These are phyloP conservation scores for Melanocharis versteri DNA, from an alignment of 2,113 vertebrate species.

Conservation along the genomic window DNA sequence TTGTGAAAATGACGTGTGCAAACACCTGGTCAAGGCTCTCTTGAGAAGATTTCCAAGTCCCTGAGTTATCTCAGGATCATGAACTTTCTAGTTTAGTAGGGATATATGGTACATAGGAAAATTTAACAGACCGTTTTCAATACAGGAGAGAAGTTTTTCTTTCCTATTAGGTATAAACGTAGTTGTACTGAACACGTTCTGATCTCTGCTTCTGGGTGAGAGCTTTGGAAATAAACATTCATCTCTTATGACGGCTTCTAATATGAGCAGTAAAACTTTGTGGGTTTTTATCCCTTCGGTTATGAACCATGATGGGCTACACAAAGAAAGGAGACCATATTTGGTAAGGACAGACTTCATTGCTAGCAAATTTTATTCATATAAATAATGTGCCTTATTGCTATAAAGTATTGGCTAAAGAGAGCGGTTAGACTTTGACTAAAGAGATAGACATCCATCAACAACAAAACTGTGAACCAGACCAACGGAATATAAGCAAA, in stretches of 20 bases:
- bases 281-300: background rate
- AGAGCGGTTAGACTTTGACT: slow-evolving; percentile 6
- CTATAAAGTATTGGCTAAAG: background rate
- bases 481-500: background rate
- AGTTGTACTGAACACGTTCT: background rate
- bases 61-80: background rate
- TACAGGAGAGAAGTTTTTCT: background rate
- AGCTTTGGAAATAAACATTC: background rate
- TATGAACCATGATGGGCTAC: background rate
- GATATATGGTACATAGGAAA: background rate
- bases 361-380: background rate
- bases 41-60: background rate
- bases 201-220: background rate
- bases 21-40: background rate
- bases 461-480: background rate
- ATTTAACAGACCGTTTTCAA: background rate
- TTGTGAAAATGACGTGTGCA: background rate
- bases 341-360: background rate
- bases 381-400: background rate
- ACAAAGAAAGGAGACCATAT: background rate
- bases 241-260: background rate
- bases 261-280: background rate
- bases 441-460: slow-evolving; percentile 8
- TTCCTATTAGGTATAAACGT: background rate
- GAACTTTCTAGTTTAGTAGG: background rate